Evolutionary conservation across 2,113 vertebrate species (phyloP).

Genomic region (Baryphthengus martii): DNA sequence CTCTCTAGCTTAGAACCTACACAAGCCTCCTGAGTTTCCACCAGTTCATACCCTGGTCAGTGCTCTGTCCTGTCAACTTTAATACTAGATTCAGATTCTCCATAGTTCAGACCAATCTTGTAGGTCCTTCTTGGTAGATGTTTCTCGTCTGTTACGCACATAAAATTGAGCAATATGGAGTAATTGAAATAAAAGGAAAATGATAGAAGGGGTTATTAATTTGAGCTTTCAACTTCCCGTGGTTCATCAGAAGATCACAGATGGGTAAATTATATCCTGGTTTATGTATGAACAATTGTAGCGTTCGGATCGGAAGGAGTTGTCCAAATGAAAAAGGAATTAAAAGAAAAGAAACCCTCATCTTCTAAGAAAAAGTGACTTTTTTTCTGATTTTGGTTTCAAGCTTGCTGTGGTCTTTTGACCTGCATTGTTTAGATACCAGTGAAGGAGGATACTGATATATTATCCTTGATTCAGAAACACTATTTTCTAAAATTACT

Average conservation of each 20-base stretch:
- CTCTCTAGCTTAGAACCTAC: not conserved
- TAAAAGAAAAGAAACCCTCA: not conserved
- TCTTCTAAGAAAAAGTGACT: not conserved
- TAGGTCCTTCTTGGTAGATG: not conserved
- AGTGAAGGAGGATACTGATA: not conserved
- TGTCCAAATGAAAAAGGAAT: not conserved
- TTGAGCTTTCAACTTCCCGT: not conserved
- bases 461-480: not conserved
- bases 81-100: not conserved
- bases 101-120: fast-evolving
- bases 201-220: not conserved
- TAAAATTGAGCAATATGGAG: not conserved
- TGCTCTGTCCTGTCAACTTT: not conserved
- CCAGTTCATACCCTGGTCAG: not conserved
- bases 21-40: too few relatives aligned
- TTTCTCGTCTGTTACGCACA: not conserved
- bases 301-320: not conserved
- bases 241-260: not conserved
- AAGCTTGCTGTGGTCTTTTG: not conserved
- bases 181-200: not conserved
- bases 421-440: not conserved
- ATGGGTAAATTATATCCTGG: not conserved
- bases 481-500: not conserved
- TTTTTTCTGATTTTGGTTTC: not conserved
- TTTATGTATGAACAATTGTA: not conserved